phyloP scores from a whole-genome alignment of 2,113 vertebrate species.

The Ciconia stormi region DNA sequence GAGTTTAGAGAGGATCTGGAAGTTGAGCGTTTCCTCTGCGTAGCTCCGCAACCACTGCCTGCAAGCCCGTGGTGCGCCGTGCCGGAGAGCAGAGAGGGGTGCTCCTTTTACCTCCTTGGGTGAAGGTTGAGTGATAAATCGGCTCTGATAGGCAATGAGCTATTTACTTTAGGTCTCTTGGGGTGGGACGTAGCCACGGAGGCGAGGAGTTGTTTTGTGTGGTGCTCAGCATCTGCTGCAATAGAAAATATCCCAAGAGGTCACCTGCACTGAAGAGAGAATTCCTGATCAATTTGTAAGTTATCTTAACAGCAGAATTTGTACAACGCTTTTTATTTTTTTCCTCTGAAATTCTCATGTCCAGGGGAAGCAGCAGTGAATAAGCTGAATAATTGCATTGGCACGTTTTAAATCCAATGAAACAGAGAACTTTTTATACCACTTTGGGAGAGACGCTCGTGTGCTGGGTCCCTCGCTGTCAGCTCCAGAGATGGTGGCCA shows the following conservation, averaged over 20 bases:
- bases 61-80: rapidly evolving
- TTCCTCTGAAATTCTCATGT: neutral
- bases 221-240: neutral
- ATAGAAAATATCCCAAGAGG: neutral
- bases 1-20: neutral
- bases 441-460: neutral
- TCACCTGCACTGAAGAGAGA: neutral
- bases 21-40: neutral
- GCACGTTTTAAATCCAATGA: neutral
- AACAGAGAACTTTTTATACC: neutral
- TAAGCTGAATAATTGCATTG: neutral
- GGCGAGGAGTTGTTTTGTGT: neutral
- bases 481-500: neutral
- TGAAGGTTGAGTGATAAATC: neutral
- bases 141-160: rapidly evolving
- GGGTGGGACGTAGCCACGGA: neutral
- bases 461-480: neutral
- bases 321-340: rapidly evolving
- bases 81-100: neutral
- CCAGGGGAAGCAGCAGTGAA: neutral
- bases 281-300: neutral
- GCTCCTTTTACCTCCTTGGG: neutral
- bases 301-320: neutral
- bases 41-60: neutral
- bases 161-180: neutral